Evolutionary conservation across 1,140 invertebrate genomes (phyloP), one percentile per base, ranked within the genome.

Genomic region (Grapholita molesta): DNA sequence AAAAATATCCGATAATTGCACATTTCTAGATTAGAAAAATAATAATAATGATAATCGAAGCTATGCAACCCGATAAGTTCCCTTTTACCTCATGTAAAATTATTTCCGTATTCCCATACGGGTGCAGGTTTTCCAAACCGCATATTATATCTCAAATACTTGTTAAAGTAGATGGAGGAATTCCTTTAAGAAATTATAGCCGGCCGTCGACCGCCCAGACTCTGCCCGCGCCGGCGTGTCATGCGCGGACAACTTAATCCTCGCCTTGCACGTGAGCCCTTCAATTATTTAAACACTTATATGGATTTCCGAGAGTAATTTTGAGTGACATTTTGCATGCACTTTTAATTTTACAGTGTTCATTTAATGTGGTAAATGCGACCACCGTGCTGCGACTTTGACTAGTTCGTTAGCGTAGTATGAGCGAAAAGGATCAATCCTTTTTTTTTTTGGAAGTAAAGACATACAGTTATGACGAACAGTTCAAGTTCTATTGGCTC

Each of bases 141-240:
- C 42, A 48, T 48, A 48, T 48, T 48, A 48, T 48, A 48, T 21
- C 42, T 48, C 42, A 48, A 48, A 48, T 48, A 48, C 42, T 48
- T 48, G 42, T 48, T 21, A 2, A 48, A 48, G 42, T 48, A 48
- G 18, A 48, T 48, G 42, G 42, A 48, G 18, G 42, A 15, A 48
- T 48, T 48, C 42, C 42, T 15, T n/a, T 21, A 7, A 12, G 15
- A 48, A 48, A 48, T 48, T 48, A 48, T 48, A 21, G 15, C 18
- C 42, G 42, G 15, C 15, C 18, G 42, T 48, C 42, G 42, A 48
- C 42, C 42, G 42, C 42, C 42, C 42, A 48, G 42, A 48, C 21
- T 38, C 35, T 38, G 35, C 35, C 5, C 11, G 6, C 33, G 42
- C 42, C 15, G 42, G 6, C 42, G 42, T 48, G 42, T 21, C 42